Conservation (phyloP, 2,888 invertebrate species). For the Aporophyla nigra region DNA sequence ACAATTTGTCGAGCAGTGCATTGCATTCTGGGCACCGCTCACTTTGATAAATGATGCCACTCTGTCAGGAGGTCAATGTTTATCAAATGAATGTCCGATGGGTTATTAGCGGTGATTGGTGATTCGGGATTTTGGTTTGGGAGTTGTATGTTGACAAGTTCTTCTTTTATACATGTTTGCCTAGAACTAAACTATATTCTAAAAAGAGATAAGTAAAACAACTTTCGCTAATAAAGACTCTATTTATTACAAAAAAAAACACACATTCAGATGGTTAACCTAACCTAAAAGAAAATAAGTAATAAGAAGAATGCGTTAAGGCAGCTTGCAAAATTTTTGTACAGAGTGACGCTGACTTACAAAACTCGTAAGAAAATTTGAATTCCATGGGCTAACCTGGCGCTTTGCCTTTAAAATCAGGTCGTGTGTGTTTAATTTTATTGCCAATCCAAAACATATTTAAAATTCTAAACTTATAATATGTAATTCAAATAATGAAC, state of each 20-base stretch:
- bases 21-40: slow-evolving; percentile 70
- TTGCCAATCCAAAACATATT: not conserved
- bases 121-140: slow-evolving; percentile 37
- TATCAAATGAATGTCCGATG: slow-evolving; percentile 77
- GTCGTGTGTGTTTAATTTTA: not conserved
- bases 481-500: not conserved
- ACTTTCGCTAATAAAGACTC: not conserved
- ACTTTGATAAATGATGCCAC: slow-evolving; percentile 80
- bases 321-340: too few relatives aligned
- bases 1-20: slow-evolving; percentile 52
- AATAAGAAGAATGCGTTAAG: too few relatives aligned
- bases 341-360: too few relatives aligned
- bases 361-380: too few relatives aligned
- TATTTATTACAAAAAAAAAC: too few relatives aligned
- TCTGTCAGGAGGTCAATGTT: slow-evolving; percentile 82
- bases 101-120: slow-evolving; percentile 63
- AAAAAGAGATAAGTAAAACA: not conserved
- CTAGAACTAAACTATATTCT: not conserved
- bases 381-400: too few relatives aligned
- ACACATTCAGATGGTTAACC: too few relatives aligned
- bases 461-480: not conserved
- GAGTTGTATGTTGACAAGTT: slow-evolving; percentile 28
- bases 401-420: too few relatives aligned
- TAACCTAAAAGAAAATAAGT: too few relatives aligned
- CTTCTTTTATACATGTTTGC: not conserved